Evolutionary conservation across 2,797 vertebrate genomes (phyloP), one percentile per base, ranked within the genome.

Genomic region (Anabacerthia variegaticeps): DNA sequence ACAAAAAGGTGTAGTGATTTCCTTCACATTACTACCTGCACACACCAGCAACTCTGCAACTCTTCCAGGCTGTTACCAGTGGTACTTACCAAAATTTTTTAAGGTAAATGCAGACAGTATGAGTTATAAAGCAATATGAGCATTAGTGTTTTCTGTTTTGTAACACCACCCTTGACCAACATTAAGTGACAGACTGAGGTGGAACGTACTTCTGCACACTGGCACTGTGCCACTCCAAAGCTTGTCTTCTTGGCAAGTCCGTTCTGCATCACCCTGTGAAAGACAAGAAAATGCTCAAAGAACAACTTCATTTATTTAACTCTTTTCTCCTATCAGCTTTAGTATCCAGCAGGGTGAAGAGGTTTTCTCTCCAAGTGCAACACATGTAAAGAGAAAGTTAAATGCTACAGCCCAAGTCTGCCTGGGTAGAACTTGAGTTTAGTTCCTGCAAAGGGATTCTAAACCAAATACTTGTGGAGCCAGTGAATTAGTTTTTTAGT

Each of bases 141-240:
- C 20, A 51, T 44, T 65, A 85, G 16, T 44, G 24, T 71, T 91
- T 92, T 77, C 49, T 72, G n/a, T 17, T 76, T 44, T 78, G 39
- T 71, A 87, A 75, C 56, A 96, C 37, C 56, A 91, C 8, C 36
- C 72, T 58, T 66, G 67, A 75, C 15, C 67, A 72, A 73, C 27
- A 43, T 48, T 56, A 81, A 55, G 15, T 58, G 67, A 78, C 23
- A 92, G 55, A 61, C 3, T 54, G 26, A 84, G 61, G 44, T 52
- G 48, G 46, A 74, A 98, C 99, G 65, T 98, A 99, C 99, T 98
- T 96, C 96, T 98, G 98, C 99, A 99, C 17, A 92, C 73, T 1
- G 99, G 98, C 55, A 97, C 96, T 39, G 73, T 95, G 95, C 98
- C 99, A 74, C 98, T 99, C 99, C 99, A 99, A 10, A 96, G 97